These are phyloP conservation scores for Chrysochloris asiatica DNA, from an alignment of 2,113 vertebrate species.

Conservation along the genomic window DNA sequence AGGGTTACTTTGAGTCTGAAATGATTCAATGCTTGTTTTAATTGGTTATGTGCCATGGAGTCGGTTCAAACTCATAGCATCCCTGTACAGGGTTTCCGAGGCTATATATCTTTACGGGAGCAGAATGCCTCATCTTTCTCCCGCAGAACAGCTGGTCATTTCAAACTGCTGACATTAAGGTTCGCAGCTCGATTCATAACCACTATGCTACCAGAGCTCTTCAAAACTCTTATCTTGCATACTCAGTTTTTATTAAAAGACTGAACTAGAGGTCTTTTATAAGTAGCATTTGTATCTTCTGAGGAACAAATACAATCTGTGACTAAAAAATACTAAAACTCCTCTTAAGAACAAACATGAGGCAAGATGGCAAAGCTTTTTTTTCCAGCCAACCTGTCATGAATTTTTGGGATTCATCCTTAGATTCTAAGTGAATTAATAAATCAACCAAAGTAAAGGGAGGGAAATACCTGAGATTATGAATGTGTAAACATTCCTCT, in stretches of 20 bases:
- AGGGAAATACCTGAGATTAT: background rate
- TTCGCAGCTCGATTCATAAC: too few relatives aligned
- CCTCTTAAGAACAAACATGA: background rate
- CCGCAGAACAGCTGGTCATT: too few relatives aligned
- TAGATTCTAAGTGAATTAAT: background rate
- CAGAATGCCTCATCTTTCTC: too few relatives aligned
- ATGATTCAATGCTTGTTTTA: too few relatives aligned
- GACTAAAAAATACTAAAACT: background rate
- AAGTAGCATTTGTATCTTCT: background rate
- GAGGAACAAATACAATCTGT: background rate
- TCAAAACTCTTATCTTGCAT: background rate
- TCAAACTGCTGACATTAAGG: too few relatives aligned
- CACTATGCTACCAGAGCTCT: too few relatives aligned
- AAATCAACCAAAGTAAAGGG: background rate
- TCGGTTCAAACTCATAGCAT: too few relatives aligned
- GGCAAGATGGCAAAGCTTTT: background rate
- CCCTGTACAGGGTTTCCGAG: too few relatives aligned
- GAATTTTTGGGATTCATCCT: too few relatives aligned
- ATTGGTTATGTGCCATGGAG: too few relatives aligned
- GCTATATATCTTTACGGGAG: too few relatives aligned
- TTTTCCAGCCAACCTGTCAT: background rate
- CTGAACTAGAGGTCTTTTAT: background rate
- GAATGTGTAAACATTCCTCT: background rate
- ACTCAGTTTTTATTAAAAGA: background rate
- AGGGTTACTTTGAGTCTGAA: background rate